These are phyloP conservation scores for Eulacestoma nigropectus DNA, from an alignment of 2,113 vertebrate species.

Conservation along the genomic window DNA sequence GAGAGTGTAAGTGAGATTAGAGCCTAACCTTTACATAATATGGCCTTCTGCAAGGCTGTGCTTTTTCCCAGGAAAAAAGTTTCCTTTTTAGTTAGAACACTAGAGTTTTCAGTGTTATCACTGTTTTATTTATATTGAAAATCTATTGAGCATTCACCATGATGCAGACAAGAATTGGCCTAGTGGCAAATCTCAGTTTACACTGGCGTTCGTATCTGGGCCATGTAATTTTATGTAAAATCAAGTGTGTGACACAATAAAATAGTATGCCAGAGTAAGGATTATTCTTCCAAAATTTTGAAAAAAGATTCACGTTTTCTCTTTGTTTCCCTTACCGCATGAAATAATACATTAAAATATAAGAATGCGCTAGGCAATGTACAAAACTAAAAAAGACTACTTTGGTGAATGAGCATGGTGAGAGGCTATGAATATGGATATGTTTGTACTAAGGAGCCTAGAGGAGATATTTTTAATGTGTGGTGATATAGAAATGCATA, in stretches of 20 bases:
- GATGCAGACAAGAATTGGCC: neutral
- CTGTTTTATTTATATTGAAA: neutral
- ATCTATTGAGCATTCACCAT: neutral
- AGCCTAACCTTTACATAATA: neutral
- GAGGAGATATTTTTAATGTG: slow-evolving; percentile 21
- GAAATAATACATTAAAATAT: neutral
- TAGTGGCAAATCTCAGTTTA: neutral
- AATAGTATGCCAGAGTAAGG: neutral
- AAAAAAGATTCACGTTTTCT: neutral
- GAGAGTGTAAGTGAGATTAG: neutral
- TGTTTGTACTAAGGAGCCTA: neutral
- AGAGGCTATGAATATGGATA: slow-evolving; percentile 27
- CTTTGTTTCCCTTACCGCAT: neutral
- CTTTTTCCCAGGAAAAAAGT: neutral
- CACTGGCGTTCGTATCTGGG: neutral
- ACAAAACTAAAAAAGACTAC: neutral
- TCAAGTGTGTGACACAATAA: neutral
- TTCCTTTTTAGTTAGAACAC: neutral
- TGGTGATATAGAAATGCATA: neutral
- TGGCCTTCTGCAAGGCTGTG: neutral
- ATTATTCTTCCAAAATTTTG: neutral
- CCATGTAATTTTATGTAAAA: neutral
- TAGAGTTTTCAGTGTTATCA: neutral
- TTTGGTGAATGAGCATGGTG: slow-evolving; percentile 5
- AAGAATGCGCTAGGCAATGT: neutral